A percentile compares a stretch with the other conserved stretches of the same genome.
Conservation (phyloP, 2,113 vertebrate genomes). For the Oryzias woworae region DNA sequence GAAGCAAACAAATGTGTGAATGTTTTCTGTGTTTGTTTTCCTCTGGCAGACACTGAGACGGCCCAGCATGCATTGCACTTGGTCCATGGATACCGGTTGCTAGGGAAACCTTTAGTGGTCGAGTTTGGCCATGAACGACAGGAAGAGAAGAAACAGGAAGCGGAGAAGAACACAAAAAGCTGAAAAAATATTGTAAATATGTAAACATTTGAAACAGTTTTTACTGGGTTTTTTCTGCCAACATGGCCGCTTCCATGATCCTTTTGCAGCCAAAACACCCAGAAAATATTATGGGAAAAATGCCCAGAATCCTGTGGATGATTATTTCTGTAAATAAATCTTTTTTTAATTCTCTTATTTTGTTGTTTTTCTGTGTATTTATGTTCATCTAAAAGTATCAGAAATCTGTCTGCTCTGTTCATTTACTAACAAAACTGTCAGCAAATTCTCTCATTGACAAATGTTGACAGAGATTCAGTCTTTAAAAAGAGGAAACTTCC, state of each 20-base stretch:
- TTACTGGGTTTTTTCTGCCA: not conserved
- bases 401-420: too few species aligned
- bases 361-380: not conserved
- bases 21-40: constrained; percentile 16
- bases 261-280: too few species aligned
- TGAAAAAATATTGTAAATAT: not conserved
- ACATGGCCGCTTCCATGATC: too few species aligned
- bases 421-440: too few species aligned
- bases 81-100: constrained; percentile 85
- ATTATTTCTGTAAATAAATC: too few species aligned
- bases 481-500: too few species aligned
- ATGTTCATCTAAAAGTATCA: too few species aligned
- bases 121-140: constrained; percentile 84
- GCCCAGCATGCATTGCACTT: constrained; percentile 81
- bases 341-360: not conserved
- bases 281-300: too few species aligned
- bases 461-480: too few species aligned
- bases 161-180: not conserved
- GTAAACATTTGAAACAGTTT: not conserved
- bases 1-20: not conserved
- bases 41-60: constrained; percentile 71
- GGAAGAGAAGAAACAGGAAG: constrained; percentile 45
- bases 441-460: too few species aligned
- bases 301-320: too few species aligned
- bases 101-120: constrained; percentile 87